Conservation (phyloP, 2,113 vertebrate species). For the Pogona vitticeps region DNA sequence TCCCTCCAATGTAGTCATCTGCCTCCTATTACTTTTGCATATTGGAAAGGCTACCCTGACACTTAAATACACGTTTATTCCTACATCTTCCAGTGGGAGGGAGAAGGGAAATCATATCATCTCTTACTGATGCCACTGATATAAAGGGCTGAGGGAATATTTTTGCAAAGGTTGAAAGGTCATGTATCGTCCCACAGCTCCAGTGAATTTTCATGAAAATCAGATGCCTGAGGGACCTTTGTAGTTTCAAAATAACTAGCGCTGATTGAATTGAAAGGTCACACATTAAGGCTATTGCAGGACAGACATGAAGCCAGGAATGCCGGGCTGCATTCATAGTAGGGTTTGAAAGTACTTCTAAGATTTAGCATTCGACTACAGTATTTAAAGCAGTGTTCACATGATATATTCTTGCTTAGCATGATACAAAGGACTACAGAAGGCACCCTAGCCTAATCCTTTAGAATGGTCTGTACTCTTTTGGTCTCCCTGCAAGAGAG, state of each 20-base stretch:
- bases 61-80: not conserved
- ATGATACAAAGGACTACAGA: not conserved
- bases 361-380: not conserved
- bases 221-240: constrained; percentile 21
- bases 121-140: not conserved
- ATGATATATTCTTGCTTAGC: not conserved
- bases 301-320: constrained; percentile 18
- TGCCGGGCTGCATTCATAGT: not conserved
- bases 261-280: constrained; percentile 40
- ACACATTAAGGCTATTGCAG: constrained; percentile 12
- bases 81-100: not conserved
- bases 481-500: not conserved
- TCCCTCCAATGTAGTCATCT: no score
- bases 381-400: not conserved
- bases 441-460: not conserved
- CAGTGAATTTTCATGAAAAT: constrained; percentile 34
- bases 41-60: no score
- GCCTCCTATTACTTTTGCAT: not conserved
- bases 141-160: constrained; percentile 15
- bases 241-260: constrained; percentile 25
- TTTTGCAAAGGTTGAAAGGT: constrained; percentile 28
- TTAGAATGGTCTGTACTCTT: not conserved
- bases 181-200: not conserved
- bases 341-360: not conserved
- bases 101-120: not conserved